Evolutionary conservation across 1,140 invertebrate genomes (phyloP), one percentile per base, ranked within the genome.

Genomic region (Bombus impatiens): DNA sequence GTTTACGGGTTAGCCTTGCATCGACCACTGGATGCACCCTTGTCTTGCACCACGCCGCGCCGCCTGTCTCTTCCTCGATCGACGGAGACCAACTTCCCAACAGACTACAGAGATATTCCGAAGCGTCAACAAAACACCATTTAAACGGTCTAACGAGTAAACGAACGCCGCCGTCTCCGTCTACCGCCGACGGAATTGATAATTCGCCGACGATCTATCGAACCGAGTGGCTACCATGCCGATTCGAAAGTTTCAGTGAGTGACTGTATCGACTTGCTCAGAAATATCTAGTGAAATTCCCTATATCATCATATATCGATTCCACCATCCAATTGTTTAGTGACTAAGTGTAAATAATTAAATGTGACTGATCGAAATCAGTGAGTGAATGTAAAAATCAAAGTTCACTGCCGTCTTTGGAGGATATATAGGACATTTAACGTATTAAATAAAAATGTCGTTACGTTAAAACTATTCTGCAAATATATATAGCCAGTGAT

Each of bases 1-100:
- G 79, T 93, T 93, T 92, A 92, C 92, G 91, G 90, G 89, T 91
- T 93, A 92, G 87, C 89, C 75, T 84, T 82, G 80, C 86, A 86
- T 84, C 85, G 89, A 86, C 86, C 84, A 91, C 89, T 74, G 89
- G 82, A 88, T 89, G 89, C 89, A 82, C 70, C 89, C 84, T 86
- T 83, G 89, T 53, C 65, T 79, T 79, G 71, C 84, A 62, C 81
- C 77, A 72, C 79, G 42, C 70, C 84, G 75, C 70, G 75, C 70
- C n/a, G 59, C 59, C 59, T 62, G 59, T 68, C 72, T 77, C 86
- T 78, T 82, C 67, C 22, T 18, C 77, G 47, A 35, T 32, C 81
- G 81, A 28, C 44, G 35, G 25, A 44, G 70, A 42, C 25, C 22
- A 78, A 71, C 83, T 71, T 71, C 22, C 70, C 47, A 53, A 22